Base-by-base conservation (phyloP, 2,888 invertebrate genomes). In the Cryptus armator region DNA sequence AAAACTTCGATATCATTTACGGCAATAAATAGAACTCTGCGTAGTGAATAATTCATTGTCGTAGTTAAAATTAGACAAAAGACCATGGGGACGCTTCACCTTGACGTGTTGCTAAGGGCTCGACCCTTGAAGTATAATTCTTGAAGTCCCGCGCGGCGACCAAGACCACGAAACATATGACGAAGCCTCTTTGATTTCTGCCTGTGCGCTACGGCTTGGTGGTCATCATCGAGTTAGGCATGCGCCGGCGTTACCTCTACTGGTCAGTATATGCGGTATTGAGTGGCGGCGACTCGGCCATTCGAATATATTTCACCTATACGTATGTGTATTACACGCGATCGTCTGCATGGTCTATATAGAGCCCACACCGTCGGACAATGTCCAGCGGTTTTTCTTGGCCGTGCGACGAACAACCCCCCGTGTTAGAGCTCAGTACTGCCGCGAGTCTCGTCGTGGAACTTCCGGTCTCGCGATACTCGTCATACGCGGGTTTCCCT, bases 211-310 rank as follows among this genome's bases (percentile, higher is more conserved):
- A 48, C 46, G 46, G 46, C 68, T 32, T 53, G 77, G 67, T 6
- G 37, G 37, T 37, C 37, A 37, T 76, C 84, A 64, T 81, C 76
- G 64, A 68, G 78, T 87, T 87, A 90, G 89, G 90, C 91, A 92
- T 92, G 92, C 92, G 92, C 93, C 71, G 75, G 90, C 86, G 86
- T 89, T 86, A 88, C 81, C 86, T 70, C 72, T 53, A 29, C 51
- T 53, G 92, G 93, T 92, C 92, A 93, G 89, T 37, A 37, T 37
- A 9, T 91, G 89, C 91, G 91, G 89, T 93, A 93, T 93, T 92
- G 93, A 93, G 92, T 93, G 90, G 90, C 87, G 3, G 16, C 78
- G 53, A 70, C 76, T 53, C 89, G 89, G 86, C 83, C 88, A 87
- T 89, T 89, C 89, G 88, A 90, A 91, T 37, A 87, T 88, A 90